Evolutionary conservation across 2,113 vertebrate species (phyloP).

Genomic region (Hippocampus barbouri): DNA sequence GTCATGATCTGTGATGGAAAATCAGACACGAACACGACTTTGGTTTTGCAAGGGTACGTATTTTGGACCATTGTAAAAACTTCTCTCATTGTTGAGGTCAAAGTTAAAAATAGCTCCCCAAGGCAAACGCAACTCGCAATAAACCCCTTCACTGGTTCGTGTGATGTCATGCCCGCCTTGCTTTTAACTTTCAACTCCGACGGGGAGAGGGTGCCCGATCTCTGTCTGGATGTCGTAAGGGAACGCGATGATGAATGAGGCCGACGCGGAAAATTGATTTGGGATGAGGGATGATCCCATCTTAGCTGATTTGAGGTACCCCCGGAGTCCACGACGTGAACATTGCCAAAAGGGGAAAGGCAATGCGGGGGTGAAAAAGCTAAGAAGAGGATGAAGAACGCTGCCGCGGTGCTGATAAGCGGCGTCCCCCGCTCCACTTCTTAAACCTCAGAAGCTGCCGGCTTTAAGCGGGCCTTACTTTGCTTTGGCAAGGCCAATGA

Average conservation of each 20-base stretch:
- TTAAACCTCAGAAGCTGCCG: conserved; percentile 34
- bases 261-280: conserved; percentile 12
- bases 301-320: background rate
- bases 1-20: too few relatives aligned
- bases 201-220: background rate
- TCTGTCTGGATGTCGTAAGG: background rate
- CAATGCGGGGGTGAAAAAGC: too few relatives aligned
- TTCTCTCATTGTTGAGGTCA: too few relatives aligned
- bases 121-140: too few relatives aligned
- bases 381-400: conserved; percentile 27
- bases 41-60: too few relatives aligned
- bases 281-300: conserved; percentile 26
- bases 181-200: background rate
- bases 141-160: too few relatives aligned
- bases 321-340: background rate
- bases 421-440: conserved; percentile 12
- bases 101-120: too few relatives aligned
- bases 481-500: too few relatives aligned
- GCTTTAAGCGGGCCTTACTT: too few relatives aligned
- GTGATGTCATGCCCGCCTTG: too few relatives aligned
- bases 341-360: background rate
- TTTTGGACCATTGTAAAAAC: too few relatives aligned
- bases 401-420: conserved; percentile 55
- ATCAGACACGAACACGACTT: too few relatives aligned
- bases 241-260: conserved; percentile 1